phyloP scores from a whole-genome alignment of 2,888 invertebrate species.

The Campaea margaritaria region DNA sequence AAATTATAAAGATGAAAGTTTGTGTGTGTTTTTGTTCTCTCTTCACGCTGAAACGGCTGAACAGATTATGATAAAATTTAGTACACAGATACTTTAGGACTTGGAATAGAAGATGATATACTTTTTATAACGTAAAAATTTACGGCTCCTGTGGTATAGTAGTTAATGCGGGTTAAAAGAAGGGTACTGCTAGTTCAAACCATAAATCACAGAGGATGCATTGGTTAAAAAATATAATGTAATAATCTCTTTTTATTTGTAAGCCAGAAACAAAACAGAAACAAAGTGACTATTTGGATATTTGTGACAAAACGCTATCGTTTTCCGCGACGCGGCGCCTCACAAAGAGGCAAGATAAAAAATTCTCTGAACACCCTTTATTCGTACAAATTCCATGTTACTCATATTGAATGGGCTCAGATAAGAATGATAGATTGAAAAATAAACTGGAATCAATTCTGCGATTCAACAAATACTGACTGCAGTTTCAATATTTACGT shows the following conservation, averaged over 20 bases:
- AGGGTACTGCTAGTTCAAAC: too few species aligned
- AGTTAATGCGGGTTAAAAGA: too few species aligned
- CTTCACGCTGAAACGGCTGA: too few species aligned
- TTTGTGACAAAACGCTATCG: constrained; percentile 33
- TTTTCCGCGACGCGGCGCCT: constrained; percentile 25
- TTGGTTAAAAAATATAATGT: too few species aligned
- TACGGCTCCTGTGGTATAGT: too few species aligned
- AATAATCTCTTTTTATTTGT: constrained; percentile 3
- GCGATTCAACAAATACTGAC: constrained; percentile 42
- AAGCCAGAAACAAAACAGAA: constrained; percentile 10
- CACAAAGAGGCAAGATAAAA: constrained; percentile 34
- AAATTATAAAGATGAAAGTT: too few species aligned
- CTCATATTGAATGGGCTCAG: constrained; percentile 45
- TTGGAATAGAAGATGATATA: too few species aligned
- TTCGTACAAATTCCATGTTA: constrained; percentile 42
- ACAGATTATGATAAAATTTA: too few species aligned
- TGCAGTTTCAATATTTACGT: constrained; percentile 32
- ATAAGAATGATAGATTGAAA: constrained; percentile 51
- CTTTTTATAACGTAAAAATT: too few species aligned
- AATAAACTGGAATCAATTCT: constrained; percentile 54
- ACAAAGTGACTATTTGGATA: constrained; percentile 15
- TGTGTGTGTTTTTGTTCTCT: too few species aligned
- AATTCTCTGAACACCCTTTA: constrained; percentile 31
- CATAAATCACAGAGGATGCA: too few species aligned
- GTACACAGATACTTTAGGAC: too few species aligned